A percentile compares a stretch with the other conserved stretches of the same genome.
Conservation (phyloP, 2,797 vertebrate species). For the Acanthurus tractus region DNA sequence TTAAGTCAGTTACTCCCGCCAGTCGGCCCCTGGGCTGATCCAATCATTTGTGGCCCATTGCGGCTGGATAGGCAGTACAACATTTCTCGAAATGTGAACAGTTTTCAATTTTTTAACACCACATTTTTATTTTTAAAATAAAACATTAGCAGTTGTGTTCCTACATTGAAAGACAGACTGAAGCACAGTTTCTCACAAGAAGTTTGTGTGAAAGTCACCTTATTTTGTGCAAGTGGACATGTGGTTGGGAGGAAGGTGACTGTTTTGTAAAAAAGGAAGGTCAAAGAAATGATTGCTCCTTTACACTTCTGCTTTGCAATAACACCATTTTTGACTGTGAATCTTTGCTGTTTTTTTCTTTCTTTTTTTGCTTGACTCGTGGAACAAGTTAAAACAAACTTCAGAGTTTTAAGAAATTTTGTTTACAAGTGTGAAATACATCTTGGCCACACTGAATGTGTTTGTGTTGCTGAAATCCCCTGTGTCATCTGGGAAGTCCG, state of each 20-base stretch:
- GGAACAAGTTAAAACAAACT: not conserved
- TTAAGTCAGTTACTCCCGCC: too few relatives aligned
- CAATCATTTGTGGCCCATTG: not conserved
- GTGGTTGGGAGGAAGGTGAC: too few relatives aligned
- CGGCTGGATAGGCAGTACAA: not conserved
- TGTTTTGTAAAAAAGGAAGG: not conserved
- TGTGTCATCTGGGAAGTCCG: constrained; percentile 66
- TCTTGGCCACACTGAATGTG: constrained; percentile 13
- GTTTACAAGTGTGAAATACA: constrained; percentile 30
- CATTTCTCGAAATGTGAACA: not conserved
- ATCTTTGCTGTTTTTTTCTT: not conserved
- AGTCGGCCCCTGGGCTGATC: too few relatives aligned
- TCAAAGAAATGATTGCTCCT: too few relatives aligned
- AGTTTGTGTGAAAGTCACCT: too few relatives aligned
- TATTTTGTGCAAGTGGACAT: too few relatives aligned
- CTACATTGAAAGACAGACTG: not conserved
- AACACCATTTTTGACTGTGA: too few relatives aligned
- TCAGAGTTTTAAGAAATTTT: not conserved
- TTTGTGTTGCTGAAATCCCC: constrained; percentile 67
- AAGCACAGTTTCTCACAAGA: not conserved
- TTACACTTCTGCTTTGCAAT: too few relatives aligned
- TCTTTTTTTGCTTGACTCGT: not conserved
- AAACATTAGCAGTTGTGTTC: not conserved
- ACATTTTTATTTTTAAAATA: too few relatives aligned
- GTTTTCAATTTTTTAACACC: too few relatives aligned